Percentiles rank a stretch among this genome's conserved stretches.
Evolutionary conservation across 2,888 invertebrate species (phyloP).

Genomic region (Ormyrus thymus): DNA sequence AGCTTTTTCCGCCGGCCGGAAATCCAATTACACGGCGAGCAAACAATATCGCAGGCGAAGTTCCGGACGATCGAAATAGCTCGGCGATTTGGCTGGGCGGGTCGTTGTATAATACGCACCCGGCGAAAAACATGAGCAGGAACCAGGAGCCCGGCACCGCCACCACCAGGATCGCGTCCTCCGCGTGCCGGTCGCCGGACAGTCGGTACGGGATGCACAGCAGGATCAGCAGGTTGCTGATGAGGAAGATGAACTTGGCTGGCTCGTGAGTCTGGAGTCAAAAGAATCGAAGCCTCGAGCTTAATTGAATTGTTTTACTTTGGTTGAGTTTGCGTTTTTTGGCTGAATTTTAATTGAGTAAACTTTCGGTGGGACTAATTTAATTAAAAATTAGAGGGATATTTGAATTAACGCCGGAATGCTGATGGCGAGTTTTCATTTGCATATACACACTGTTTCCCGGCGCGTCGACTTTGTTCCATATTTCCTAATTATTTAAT

Average conservation of each 20-base stretch:
- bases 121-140: conserved; percentile 98
- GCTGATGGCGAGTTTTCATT: too few relatives aligned
- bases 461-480: too few relatives aligned
- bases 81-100: background rate
- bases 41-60: background rate
- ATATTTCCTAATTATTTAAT: too few relatives aligned
- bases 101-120: conserved; percentile 78
- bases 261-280: conserved; percentile 89
- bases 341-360: too few relatives aligned
- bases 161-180: conserved; percentile 94
- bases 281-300: background rate
- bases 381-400: too few relatives aligned
- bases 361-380: background rate
- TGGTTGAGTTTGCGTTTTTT: too few relatives aligned
- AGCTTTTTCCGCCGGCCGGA: background rate
- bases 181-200: conserved; percentile 83
- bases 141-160: conserved; percentile 98
- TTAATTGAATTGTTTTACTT: too few relatives aligned
- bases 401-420: too few relatives aligned
- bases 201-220: conserved; percentile 92
- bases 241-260: conserved; percentile 93
- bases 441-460: too few relatives aligned
- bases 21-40: conserved; percentile 32
- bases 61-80: conserved; percentile 11
- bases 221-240: conserved; percentile 92